Evolutionary conservation across 2,797 vertebrate species (phyloP).

Genomic region (Hirundo rustica): DNA sequence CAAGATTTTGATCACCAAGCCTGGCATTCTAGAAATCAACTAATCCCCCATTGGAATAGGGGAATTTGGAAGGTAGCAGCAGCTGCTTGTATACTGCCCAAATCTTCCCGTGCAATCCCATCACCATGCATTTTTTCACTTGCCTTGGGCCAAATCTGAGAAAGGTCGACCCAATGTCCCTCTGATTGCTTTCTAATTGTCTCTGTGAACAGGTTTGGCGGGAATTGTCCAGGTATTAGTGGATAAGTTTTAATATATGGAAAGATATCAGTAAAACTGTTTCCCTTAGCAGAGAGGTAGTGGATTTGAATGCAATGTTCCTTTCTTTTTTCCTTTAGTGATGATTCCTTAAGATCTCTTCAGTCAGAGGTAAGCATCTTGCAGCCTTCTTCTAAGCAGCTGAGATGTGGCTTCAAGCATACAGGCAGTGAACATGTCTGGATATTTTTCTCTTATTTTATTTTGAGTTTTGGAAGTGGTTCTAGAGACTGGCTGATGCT

Average conservation of each 20-base stretch:
- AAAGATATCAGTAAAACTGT: not conserved
- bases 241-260: not conserved
- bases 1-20: not conserved
- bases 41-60: not conserved
- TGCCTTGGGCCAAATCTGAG: not conserved
- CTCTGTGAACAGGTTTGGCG: not conserved
- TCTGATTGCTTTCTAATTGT: not conserved
- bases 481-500: not conserved
- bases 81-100: not conserved
- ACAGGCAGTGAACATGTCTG: not conserved
- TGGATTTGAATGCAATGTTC: not conserved
- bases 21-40: not conserved
- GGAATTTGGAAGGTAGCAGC: not conserved
- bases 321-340: not conserved
- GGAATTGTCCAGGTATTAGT: not conserved
- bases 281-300: not conserved
- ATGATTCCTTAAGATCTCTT: not conserved
- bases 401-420: not conserved
- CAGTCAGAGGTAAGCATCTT: not conserved
- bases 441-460: not conserved
- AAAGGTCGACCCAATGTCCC: not conserved
- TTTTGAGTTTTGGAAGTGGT: not conserved
- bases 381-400: not conserved
- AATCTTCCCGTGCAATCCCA: not conserved
- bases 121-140: not conserved